Conservation (phyloP, 2,888 invertebrate genomes). For the Hirudinaria manillensis region DNA sequence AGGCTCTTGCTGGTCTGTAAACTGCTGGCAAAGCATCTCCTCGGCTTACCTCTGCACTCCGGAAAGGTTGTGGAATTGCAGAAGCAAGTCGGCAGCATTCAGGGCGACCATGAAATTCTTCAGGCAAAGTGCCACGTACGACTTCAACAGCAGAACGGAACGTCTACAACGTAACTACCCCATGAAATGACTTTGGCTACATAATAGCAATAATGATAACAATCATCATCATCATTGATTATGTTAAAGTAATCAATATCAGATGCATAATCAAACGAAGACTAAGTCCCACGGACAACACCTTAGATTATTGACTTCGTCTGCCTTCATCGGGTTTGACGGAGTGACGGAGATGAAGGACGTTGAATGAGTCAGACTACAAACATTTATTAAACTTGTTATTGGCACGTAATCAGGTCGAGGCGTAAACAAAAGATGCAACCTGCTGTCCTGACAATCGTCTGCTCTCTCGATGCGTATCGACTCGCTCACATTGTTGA, state of each 20-base stretch:
- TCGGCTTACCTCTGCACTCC: conserved; percentile 63
- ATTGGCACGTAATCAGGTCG: background rate
- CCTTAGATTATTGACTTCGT: conserved; percentile 16
- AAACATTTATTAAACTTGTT: background rate
- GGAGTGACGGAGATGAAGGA: conserved; percentile 2
- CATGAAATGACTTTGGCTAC: background rate
- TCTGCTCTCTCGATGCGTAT: background rate
- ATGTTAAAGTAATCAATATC: no score
- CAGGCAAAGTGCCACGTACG: conserved; percentile 76
- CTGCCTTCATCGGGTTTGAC: background rate
- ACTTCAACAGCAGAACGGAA: conserved; percentile 69
- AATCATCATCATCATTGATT: no score
- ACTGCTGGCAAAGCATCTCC: background rate
- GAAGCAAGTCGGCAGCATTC: conserved; percentile 69
- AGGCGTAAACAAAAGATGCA: background rate
- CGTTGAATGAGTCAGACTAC: background rate
- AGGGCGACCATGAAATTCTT: conserved; percentile 76
- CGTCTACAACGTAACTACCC: conserved; percentile 43
- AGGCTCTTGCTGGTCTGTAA: background rate
- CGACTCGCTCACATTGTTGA: conserved; percentile 42
- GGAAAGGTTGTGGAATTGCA: conserved; percentile 68
- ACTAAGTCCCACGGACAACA: background rate
- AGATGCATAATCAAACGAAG: no score
- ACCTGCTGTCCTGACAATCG: background rate
- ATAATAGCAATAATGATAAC: background rate